Evolutionary conservation across 2,888 invertebrate species (phyloP).

Genomic region (Drosophila sordidula): DNA sequence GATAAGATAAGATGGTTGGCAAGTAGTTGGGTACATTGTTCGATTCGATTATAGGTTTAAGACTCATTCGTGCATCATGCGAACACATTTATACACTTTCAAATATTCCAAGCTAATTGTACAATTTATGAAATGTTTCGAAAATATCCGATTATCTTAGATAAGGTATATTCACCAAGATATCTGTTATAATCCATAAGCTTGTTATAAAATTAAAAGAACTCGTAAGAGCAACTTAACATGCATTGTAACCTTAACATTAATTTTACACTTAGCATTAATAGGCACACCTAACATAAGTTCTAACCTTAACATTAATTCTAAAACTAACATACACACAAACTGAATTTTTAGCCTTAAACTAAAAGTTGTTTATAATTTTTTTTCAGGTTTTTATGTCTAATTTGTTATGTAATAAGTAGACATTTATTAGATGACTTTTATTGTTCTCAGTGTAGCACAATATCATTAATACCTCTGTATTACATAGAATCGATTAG

Average conservation of each 20-base stretch:
- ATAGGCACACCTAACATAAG: background rate
- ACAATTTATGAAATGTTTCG: too few species aligned
- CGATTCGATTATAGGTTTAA: background rate
- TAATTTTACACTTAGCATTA: background rate
- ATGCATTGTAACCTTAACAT: background rate
- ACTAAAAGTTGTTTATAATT: too few species aligned
- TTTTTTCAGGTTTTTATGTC: too few species aligned
- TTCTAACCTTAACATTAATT: too few species aligned
- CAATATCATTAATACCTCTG: background rate
- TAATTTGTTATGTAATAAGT: too few species aligned
- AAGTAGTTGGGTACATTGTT: conserved; percentile 9
- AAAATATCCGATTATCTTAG: too few species aligned
- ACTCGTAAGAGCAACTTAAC: background rate
- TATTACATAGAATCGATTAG: background rate
- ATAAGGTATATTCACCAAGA: too few species aligned
- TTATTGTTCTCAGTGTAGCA: background rate
- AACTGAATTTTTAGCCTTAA: too few species aligned
- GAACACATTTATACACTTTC: background rate
- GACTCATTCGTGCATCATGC: background rate
- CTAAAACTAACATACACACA: too few species aligned
- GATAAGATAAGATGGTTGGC: conserved; percentile 63
- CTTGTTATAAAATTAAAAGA: too few species aligned
- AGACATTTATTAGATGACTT: too few species aligned
- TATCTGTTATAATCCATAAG: too few species aligned
- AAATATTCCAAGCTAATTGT: background rate